These are phyloP conservation scores for Coenonympha glycerion DNA, from an alignment of 2,888 invertebrate species.

Conservation along the genomic window DNA sequence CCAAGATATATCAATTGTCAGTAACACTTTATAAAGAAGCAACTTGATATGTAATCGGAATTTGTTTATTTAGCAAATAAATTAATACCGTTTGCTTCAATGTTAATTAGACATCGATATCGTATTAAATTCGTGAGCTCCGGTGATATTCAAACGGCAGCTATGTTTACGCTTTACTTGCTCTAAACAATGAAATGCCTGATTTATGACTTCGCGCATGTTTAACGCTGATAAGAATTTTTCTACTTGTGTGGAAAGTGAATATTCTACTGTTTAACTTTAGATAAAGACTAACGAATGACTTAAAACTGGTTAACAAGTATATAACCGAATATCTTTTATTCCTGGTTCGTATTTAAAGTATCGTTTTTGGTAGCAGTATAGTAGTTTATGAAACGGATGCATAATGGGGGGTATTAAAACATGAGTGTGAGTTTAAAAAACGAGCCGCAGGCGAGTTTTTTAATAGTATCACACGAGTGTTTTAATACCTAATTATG, in stretches of 20 bases:
- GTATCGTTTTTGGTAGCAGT: too few relatives aligned
- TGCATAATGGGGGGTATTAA: too few relatives aligned
- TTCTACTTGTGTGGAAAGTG: neutral
- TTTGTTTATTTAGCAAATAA: neutral
- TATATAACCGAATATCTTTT: neutral
- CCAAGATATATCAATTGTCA: neutral
- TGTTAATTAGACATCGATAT: neutral
- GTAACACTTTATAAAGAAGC: neutral
- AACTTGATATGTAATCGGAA: neutral
- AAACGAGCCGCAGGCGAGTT: too few relatives aligned
- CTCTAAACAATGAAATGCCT: conserved; percentile 6
- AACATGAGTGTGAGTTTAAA: too few relatives aligned
- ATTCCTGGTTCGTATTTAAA: neutral
- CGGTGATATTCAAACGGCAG: conserved; percentile 1
- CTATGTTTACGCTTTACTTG: conserved; percentile 4
- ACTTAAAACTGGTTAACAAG: neutral
- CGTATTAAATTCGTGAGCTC: neutral
- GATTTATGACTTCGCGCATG: conserved; percentile 7
- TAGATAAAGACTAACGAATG: neutral
- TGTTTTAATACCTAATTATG: too few relatives aligned
- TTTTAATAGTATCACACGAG: too few relatives aligned
- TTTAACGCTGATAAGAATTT: conserved; percentile 13
- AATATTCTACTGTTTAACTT: neutral
- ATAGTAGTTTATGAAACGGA: too few relatives aligned
- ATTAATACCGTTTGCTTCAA: neutral